phyloP scores from a whole-genome alignment of 2,797 vertebrate species.

The Diglossa cyanea region DNA sequence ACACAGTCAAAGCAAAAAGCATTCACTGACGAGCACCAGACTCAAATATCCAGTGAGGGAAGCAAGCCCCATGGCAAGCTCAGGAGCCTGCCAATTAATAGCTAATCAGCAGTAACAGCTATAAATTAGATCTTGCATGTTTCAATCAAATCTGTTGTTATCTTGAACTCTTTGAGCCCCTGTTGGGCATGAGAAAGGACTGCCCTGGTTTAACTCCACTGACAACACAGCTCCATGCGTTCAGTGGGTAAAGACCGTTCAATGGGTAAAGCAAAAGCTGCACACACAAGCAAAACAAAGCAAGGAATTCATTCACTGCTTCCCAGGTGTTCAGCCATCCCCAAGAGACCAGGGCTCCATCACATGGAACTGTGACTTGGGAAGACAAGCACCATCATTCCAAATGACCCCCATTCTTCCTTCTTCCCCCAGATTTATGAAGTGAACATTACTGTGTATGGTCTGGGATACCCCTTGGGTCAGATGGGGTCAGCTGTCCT shows the following conservation, averaged over 20 bases:
- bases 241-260: background rate
- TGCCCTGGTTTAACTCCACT: background rate
- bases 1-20: background rate
- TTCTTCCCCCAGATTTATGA: background rate
- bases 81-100: background rate
- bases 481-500: background rate
- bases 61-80: background rate
- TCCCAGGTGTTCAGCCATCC: background rate
- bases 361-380: background rate
- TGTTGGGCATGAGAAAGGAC: background rate
- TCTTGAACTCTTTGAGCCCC: background rate
- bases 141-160: background rate
- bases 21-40: background rate
- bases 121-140: background rate
- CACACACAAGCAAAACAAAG: background rate
- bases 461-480: background rate
- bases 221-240: accelerated
- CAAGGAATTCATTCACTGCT: background rate
- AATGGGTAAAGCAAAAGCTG: background rate
- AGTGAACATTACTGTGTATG: background rate
- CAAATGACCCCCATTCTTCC: background rate
- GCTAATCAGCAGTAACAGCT: background rate
- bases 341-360: background rate
- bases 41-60: background rate
- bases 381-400: background rate